Conservation (phyloP, 1,140 invertebrate species). For the Eubasilissa regina region DNA sequence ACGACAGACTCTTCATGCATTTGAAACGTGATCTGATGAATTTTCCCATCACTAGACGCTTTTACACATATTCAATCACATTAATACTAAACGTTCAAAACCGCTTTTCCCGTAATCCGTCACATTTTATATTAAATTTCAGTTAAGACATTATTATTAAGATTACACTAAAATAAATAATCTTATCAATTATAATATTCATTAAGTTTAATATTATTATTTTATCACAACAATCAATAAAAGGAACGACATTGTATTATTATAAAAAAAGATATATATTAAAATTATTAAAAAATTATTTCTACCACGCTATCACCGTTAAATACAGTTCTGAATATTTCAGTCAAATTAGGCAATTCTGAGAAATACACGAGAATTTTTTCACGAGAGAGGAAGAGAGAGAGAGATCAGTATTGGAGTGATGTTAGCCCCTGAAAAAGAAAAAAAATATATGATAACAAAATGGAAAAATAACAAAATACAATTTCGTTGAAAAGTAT, state of each 20-base stretch:
- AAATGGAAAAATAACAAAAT: background rate
- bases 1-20: conserved; percentile 43
- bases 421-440: background rate
- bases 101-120: background rate
- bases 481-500: background rate
- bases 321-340: background rate
- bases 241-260: background rate
- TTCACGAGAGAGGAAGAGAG: no score
- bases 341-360: background rate
- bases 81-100: background rate
- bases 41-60: conserved; percentile 24
- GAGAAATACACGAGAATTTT: background rate
- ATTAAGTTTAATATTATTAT: background rate
- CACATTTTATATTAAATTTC: background rate
- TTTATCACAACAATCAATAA: background rate
- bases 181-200: no score
- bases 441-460: background rate
- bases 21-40: conserved; percentile 29
- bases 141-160: background rate
- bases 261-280: background rate
- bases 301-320: no score
- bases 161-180: background rate
- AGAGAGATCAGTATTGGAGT: no score
- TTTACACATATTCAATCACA: background rate
- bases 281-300: background rate